Percentiles rank a stretch among this genome's conserved stretches.
Conservation (phyloP, 2,888 invertebrate genomes). For the Serripes groenlandicus region DNA sequence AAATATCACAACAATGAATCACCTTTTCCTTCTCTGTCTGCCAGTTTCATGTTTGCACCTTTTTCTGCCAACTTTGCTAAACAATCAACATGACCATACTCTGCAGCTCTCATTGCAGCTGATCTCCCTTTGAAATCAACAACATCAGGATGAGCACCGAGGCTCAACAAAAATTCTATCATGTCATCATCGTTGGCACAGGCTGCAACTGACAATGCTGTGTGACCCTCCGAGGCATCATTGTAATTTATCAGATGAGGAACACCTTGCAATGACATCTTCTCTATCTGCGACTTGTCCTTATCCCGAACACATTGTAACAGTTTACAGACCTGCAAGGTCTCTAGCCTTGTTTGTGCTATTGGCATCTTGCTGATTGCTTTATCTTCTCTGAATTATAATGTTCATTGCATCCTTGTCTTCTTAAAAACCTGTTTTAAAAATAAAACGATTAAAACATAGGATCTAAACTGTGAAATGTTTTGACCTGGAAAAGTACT, state of each 20-base stretch:
- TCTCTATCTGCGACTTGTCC: conserved; percentile 84
- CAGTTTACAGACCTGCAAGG: conserved; percentile 86
- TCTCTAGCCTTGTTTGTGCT: conserved; percentile 85
- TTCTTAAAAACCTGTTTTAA: too few species aligned
- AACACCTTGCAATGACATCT: conserved; percentile 84
- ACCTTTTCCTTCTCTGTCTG: conserved; percentile 86
- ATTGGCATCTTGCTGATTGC: conserved; percentile 82
- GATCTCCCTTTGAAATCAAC: conserved; percentile 85
- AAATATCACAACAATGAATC: conserved; percentile 5
- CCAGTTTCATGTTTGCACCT: conserved; percentile 84
- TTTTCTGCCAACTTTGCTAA: conserved; percentile 83
- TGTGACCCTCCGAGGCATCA: conserved; percentile 84
- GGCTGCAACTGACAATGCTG: conserved; percentile 85
- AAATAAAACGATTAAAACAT: too few species aligned
- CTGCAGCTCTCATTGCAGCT: conserved; percentile 86
- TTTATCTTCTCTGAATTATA: too few species aligned
- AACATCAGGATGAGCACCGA: conserved; percentile 86
- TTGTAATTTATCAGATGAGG: conserved; percentile 86
- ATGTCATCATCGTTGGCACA: conserved; percentile 86
- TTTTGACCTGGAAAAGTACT: too few species aligned
- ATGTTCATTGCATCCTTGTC: too few species aligned
- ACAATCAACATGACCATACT: conserved; percentile 86
- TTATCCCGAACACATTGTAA: conserved; percentile 86
- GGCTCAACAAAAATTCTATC: conserved; percentile 84
- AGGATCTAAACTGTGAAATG: too few species aligned